Conservation (phyloP, 2,113 vertebrate species). For the Todiramphus saurophagus region DNA sequence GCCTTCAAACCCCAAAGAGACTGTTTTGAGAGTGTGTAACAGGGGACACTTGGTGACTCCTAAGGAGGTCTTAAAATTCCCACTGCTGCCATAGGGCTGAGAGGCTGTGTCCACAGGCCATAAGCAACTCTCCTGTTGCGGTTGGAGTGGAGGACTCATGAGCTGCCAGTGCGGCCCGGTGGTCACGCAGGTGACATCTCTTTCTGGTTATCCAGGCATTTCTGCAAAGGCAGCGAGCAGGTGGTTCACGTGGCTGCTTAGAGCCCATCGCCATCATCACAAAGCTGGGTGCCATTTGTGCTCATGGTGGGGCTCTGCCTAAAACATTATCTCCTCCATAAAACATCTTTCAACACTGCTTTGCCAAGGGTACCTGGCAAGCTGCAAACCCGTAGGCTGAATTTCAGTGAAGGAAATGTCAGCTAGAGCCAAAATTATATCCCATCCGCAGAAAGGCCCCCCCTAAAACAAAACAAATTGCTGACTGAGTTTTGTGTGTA, state of each 20-base stretch:
- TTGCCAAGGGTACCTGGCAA: not conserved
- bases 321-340: not conserved
- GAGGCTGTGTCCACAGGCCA: not conserved
- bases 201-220: not conserved
- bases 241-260: not conserved
- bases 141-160: not conserved
- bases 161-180: not conserved
- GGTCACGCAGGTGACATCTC: not conserved
- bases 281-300: not conserved
- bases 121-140: not conserved
- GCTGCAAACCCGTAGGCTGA: not conserved
- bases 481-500: not conserved
- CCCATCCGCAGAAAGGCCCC: not conserved
- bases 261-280: not conserved
- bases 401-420: constrained; percentile 2
- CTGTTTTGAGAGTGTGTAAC: not conserved
- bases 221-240: not conserved
- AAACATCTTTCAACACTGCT: not conserved
- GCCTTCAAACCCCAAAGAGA: not conserved
- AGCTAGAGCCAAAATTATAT: not conserved
- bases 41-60: not conserved
- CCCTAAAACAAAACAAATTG: not conserved
- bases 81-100: not conserved
- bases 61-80: not conserved
- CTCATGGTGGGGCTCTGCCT: not conserved